These are phyloP conservation scores for Hololepta plana DNA, from an alignment of 2,888 invertebrate genomes.

Conservation along the genomic window DNA sequence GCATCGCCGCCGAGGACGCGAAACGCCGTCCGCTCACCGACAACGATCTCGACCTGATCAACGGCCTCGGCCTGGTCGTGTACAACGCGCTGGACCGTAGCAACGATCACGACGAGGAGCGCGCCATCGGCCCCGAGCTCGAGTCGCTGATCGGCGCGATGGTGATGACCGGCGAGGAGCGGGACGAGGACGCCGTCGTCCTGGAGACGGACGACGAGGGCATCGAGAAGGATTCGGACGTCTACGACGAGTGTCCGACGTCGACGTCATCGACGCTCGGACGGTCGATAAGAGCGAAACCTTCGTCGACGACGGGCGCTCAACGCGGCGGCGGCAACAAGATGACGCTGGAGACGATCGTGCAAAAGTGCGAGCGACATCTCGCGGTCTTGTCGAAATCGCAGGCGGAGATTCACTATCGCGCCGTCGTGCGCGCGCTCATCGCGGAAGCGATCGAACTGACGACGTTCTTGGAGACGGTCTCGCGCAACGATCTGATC, in stretches of 20 bases:
- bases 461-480: slow-evolving; percentile 74
- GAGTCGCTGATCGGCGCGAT: slow-evolving; percentile 74
- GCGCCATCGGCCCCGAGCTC: slow-evolving; percentile 68
- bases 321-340: slow-evolving; percentile 19
- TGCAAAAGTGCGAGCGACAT: slow-evolving; percentile 16
- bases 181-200: slow-evolving; percentile 15
- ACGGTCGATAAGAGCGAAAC: too few relatives aligned
- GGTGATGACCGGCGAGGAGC: slow-evolving; percentile 36
- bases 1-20: slow-evolving; percentile 14
- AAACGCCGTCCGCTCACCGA: slow-evolving; percentile 13
- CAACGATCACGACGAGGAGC: slow-evolving; percentile 69
- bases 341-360: slow-evolving; percentile 12
- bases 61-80: slow-evolving; percentile 56
- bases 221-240: slow-evolving; percentile 73
- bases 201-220: slow-evolving; percentile 71
- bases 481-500: slow-evolving; percentile 43
- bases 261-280: too few relatives aligned
- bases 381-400: slow-evolving; percentile 24
- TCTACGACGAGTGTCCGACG: too few relatives aligned
- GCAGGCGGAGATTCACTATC: slow-evolving; percentile 64
- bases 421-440: slow-evolving; percentile 81
- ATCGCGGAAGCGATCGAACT: slow-evolving; percentile 84
- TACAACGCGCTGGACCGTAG: slow-evolving; percentile 84
- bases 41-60: slow-evolving; percentile 20
- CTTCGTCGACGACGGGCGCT: too few relatives aligned